phyloP scores from a whole-genome alignment of 2,113 vertebrate genomes.

The Synodontis membranacea region DNA sequence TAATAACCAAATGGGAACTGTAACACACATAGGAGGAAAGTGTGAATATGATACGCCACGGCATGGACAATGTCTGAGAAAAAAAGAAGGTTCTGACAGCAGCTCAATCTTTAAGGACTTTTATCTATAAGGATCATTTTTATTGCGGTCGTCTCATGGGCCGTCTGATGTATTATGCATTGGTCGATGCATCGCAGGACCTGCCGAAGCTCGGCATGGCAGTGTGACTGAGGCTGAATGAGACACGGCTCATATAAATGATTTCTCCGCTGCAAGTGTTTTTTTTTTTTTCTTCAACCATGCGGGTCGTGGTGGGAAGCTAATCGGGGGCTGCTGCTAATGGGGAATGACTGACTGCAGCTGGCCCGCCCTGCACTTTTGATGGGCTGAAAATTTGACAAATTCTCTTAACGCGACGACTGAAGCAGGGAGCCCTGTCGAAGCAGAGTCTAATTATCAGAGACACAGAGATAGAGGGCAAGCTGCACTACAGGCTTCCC shows the following conservation, averaged over 20 bases:
- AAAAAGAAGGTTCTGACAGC: slow-evolving; percentile 13
- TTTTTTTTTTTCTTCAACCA: slow-evolving; percentile 58
- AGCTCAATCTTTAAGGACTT: slow-evolving; percentile 41
- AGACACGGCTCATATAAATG: slow-evolving; percentile 75
- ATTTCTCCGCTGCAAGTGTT: slow-evolving; percentile 65
- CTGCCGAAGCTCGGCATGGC: slow-evolving; percentile 66
- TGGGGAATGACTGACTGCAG: slow-evolving; percentile 75
- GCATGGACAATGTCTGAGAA: neutral
- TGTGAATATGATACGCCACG: slow-evolving; percentile 48
- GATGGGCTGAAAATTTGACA: slow-evolving; percentile 71
- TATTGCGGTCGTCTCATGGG: slow-evolving; percentile 68
- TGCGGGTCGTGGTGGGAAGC: slow-evolving; percentile 65
- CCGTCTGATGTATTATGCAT: slow-evolving; percentile 80
- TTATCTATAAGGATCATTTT: slow-evolving; percentile 16
- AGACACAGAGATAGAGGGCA: slow-evolving; percentile 42
- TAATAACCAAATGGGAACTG: slow-evolving; percentile 27
- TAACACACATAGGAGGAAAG: slow-evolving; percentile 49
- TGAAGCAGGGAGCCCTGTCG: slow-evolving; percentile 67
- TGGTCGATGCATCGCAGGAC: slow-evolving; percentile 68
- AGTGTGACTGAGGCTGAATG: slow-evolving; percentile 60
- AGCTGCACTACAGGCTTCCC: slow-evolving; percentile 59
- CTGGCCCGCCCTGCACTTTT: slow-evolving; percentile 64
- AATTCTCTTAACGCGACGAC: slow-evolving; percentile 68
- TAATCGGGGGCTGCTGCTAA: slow-evolving; percentile 69
- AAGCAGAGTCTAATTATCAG: slow-evolving; percentile 70